Conservation (phyloP, 2,113 vertebrate species). For the Chroicocephalus ridibundus region DNA sequence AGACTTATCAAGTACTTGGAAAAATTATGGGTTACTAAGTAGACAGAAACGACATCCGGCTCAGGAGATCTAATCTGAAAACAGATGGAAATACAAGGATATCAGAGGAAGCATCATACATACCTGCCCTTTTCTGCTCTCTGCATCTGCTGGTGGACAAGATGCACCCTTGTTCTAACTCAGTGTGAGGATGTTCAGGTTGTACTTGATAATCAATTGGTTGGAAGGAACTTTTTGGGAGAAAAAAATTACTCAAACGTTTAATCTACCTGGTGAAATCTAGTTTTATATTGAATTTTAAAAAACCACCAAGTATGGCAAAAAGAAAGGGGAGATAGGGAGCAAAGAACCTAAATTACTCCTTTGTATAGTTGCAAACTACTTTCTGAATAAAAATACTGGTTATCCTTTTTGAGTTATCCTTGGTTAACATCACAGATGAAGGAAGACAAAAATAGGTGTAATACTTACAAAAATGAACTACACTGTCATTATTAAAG, state of each 20-base stretch:
- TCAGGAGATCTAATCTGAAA: neutral
- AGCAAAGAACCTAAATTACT: neutral
- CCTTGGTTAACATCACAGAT: neutral
- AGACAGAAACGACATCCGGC: neutral
- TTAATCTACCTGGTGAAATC: neutral
- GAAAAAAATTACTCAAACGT: neutral
- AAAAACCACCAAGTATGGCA: rapidly evolving
- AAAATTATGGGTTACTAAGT: neutral
- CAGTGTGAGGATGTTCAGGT: neutral
- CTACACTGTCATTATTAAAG: neutral
- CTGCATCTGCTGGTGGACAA: neutral
- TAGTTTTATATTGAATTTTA: neutral
- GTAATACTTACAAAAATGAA: neutral
- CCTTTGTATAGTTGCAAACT: neutral
- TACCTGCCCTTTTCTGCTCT: neutral
- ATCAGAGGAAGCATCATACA: neutral
- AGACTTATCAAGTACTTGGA: neutral
- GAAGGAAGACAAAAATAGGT: neutral
- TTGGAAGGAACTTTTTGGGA: neutral
- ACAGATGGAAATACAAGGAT: neutral
- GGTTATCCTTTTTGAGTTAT: neutral
- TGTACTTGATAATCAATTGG: neutral
- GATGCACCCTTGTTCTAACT: neutral
- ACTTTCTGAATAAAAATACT: neutral
- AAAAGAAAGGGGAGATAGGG: neutral